Percentiles rank a stretch among this genome's conserved stretches.
These are phyloP conservation scores for Halichoeres trimaculatus DNA, from an alignment of 2,113 vertebrate genomes.

Conservation along the genomic window DNA sequence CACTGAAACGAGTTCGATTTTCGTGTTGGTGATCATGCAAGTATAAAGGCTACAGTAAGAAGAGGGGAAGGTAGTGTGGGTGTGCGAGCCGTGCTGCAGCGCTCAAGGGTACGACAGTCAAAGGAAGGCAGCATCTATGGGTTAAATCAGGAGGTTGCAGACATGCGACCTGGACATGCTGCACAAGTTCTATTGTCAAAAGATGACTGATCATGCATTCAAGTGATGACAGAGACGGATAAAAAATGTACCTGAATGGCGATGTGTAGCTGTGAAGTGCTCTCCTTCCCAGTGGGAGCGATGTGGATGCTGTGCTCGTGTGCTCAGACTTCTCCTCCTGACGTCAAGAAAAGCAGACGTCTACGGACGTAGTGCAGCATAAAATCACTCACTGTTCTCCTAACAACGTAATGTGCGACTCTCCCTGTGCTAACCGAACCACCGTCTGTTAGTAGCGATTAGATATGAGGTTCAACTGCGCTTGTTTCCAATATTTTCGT, in stretches of 20 bases:
- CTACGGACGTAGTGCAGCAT: constrained; percentile 70
- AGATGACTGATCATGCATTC: background rate
- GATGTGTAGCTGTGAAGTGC: constrained; percentile 64
- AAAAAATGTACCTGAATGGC: constrained; percentile 67
- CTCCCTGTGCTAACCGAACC: background rate
- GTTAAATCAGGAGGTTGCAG: constrained; percentile 46
- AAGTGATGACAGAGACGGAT: background rate
- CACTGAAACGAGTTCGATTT: background rate
- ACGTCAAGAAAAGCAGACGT: constrained; percentile 76
- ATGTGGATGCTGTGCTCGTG: constrained; percentile 71
- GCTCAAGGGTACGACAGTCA: constrained; percentile 77
- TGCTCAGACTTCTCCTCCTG: constrained; percentile 76
- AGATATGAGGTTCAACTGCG: constrained; percentile 31
- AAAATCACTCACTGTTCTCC: constrained; percentile 58
- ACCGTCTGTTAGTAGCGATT: constrained; percentile 24
- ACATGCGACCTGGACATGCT: constrained; percentile 24
- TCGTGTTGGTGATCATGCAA: constrained; percentile 19
- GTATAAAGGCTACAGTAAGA: background rate
- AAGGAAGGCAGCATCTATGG: constrained; percentile 52
- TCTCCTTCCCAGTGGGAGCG: constrained; percentile 69
- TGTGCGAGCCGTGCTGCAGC: constrained; percentile 58
- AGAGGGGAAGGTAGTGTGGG: constrained; percentile 46
- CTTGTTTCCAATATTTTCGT: background rate
- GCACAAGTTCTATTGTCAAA: background rate
- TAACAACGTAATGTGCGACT: constrained; percentile 39